A percentile compares a stretch with the other conserved stretches of the same genome.
Conservation (phyloP, 1,140 invertebrate genomes). For the Drosophila parvula region DNA sequence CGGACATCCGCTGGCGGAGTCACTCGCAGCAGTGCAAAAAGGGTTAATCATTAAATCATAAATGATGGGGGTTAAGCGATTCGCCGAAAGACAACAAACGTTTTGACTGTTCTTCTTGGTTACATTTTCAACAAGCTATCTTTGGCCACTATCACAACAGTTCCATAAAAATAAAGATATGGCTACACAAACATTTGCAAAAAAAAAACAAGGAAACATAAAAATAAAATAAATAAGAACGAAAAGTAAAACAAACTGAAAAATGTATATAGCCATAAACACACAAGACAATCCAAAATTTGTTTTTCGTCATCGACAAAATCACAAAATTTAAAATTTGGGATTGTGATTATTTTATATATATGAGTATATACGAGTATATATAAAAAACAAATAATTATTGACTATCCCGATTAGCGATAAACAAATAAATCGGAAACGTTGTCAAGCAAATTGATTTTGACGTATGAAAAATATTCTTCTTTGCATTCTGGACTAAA, state of each 20-base stretch:
- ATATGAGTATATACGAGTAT: too few relatives aligned
- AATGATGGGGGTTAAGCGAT: neutral
- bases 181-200: constrained; percentile 42
- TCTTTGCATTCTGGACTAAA: too few relatives aligned
- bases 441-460: neutral
- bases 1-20: constrained; percentile 16
- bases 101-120: constrained; percentile 5
- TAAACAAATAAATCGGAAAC: constrained; percentile 1
- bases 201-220: constrained; percentile 1
- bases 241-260: constrained; percentile 15
- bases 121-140: constrained; percentile 2
- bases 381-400: constrained; percentile 33
- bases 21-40: neutral
- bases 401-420: too few relatives aligned
- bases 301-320: too few relatives aligned
- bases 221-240: constrained; percentile 10
- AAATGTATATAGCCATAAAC: too few relatives aligned
- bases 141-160: neutral
- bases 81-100: constrained; percentile 13
- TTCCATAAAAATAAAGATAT: constrained; percentile 22
- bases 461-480: neutral
- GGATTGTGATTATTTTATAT: too few relatives aligned
- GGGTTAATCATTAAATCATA: constrained; percentile 4
- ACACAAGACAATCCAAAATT: too few relatives aligned
- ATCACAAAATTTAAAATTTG: too few relatives aligned